phyloP scores from a whole-genome alignment of 2,888 invertebrate genomes.

The Tetropium fuscum region DNA sequence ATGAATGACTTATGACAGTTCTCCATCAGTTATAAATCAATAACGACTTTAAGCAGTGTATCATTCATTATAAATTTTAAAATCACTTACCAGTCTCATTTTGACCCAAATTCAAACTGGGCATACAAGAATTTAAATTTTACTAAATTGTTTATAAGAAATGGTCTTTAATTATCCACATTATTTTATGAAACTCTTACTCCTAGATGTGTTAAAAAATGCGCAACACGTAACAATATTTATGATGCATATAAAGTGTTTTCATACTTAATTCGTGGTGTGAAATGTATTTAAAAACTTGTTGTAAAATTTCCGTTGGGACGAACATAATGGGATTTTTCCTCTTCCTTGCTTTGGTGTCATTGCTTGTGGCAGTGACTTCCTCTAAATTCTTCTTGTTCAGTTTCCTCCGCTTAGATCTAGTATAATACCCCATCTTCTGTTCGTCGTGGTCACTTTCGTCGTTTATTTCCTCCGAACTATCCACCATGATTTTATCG shows the following conservation, averaged over 20 bases:
- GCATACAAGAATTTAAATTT: no score
- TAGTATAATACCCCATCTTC: constrained; percentile 32
- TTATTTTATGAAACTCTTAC: no score
- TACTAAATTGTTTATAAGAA: no score
- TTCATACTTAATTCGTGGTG: constrained; percentile 57
- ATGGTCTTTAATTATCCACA: no score
- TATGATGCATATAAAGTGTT: background rate
- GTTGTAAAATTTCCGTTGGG: constrained; percentile 56
- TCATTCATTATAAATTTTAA: no score
- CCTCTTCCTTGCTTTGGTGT: constrained; percentile 38
- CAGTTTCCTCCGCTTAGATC: constrained; percentile 49
- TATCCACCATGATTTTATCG: constrained; percentile 32
- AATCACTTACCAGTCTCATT: no score
- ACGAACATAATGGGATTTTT: constrained; percentile 56
- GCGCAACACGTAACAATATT: no score
- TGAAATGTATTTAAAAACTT: constrained; percentile 53
- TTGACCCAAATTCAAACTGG: no score
- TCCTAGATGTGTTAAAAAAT: no score
- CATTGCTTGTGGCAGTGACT: constrained; percentile 27
- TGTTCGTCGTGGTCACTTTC: constrained; percentile 44
- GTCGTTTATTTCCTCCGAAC: constrained; percentile 50
- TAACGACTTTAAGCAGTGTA: no score
- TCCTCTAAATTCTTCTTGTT: constrained; percentile 46
- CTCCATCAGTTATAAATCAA: no score
- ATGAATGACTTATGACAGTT: no score